Conservation (phyloP, 2,888 invertebrate genomes). For the Neoscelio sp. region DNA sequence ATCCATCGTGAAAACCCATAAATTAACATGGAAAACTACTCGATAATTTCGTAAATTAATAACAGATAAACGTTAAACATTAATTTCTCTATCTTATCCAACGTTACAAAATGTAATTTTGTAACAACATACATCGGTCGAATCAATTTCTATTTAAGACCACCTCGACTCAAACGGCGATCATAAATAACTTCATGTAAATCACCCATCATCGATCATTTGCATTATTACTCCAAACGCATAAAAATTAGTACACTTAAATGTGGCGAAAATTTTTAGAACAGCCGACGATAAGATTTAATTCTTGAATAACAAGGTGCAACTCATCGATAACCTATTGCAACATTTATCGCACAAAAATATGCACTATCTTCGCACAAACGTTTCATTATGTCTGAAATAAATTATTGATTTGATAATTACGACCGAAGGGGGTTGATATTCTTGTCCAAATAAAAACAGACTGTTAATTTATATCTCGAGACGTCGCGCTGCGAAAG, state of each 20-base stretch:
- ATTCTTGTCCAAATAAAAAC: constrained; percentile 73
- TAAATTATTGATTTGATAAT: constrained; percentile 79
- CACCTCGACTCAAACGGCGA: not conserved
- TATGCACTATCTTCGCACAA: constrained; percentile 64
- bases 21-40: constrained; percentile 18
- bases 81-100: too few relatives aligned
- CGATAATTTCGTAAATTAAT: constrained; percentile 8
- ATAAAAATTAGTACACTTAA: constrained; percentile 19
- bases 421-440: constrained; percentile 80
- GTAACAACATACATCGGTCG: too few relatives aligned
- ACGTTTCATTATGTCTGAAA: constrained; percentile 71
- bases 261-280: constrained; percentile 19
- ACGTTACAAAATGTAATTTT: too few relatives aligned
- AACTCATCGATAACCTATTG: constrained; percentile 60
- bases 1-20: not conserved
- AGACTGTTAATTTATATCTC: constrained; percentile 46
- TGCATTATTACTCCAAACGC: constrained; percentile 21
- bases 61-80: too few relatives aligned
- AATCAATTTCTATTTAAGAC: constrained; percentile 20
- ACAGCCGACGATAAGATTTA: constrained; percentile 39
- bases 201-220: constrained; percentile 15
- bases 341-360: constrained; percentile 48
- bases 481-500: not conserved
- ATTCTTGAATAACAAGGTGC: constrained; percentile 55
- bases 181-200: constrained; percentile 16